Evolutionary conservation across 2,888 invertebrate species (phyloP), one percentile per base, ranked within the genome.

Genomic region (Trilocha varians): DNA sequence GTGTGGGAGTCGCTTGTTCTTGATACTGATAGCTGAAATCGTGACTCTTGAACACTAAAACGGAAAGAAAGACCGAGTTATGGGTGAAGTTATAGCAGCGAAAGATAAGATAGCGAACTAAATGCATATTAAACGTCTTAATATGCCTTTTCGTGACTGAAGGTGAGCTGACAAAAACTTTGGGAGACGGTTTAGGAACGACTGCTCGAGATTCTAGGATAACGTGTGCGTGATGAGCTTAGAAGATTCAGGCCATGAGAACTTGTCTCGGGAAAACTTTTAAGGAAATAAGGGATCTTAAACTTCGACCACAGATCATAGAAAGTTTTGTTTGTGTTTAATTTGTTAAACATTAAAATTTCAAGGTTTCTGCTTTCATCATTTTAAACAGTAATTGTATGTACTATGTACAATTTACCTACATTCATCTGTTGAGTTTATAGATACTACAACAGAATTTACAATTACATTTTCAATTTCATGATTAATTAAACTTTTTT

Each of bases 41-140:
- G 85, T 91, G 91, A 83, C 91, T 91, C 82, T 95, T 95, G 86
- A 95, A 92, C 76, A 95, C 96, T 96, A 92, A 73, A 93, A 94
- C 87, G 87, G 78, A 87, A 79, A 78, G 83, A 85, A 85, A 84
- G 75, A 85, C 78, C 61, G 70, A 68, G 72, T 84, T 80, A 84
- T 80, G 84, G 76, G 74, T 78, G 69, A 74, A 74, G 78, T 79
- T 61, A 82, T 79, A 83, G 78, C 77, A 68, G 73, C 49, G 32
- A 52, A 47, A 78, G 84, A 85, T 84, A 80, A 84, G 84, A 84
- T 84, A 85, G 72, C 65, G 66, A 69, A 69, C 73, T 83, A 85
- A 83, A 83, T 82, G 82, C 72, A 75, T 82, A 78, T 84, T 78
- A 82, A 83, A 84, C 82, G 83, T 84, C 83, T 84, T 82, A 83